Percentiles rank a stretch among this genome's conserved stretches.
phyloP scores from a whole-genome alignment of 2,888 invertebrate genomes.

The Leistus spinibarbis region DNA sequence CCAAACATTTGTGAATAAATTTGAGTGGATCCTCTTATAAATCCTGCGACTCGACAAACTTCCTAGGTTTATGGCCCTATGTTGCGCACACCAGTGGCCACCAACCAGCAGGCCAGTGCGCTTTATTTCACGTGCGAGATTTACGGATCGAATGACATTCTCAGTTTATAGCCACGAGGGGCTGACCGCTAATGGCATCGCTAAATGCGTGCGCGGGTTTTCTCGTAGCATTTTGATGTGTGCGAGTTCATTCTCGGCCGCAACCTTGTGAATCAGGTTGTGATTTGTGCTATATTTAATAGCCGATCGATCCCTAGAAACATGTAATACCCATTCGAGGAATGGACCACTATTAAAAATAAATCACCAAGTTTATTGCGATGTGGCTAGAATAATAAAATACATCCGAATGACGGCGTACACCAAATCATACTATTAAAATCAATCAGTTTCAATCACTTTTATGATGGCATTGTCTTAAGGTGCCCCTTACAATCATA shows the following conservation, averaged over 20 bases:
- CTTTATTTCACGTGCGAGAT: background rate
- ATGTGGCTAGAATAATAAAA: background rate
- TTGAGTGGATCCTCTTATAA: constrained; percentile 30
- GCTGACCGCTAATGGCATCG: background rate
- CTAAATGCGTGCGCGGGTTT: background rate
- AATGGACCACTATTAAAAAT: background rate
- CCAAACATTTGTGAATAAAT: constrained; percentile 36
- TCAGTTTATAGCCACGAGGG: background rate
- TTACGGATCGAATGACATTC: constrained; percentile 7
- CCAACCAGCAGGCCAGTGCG: background rate
- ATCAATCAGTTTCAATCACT: background rate
- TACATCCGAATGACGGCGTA: background rate
- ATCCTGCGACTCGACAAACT: constrained; percentile 25
- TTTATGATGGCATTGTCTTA: background rate
- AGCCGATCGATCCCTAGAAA: background rate
- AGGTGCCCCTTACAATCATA: background rate
- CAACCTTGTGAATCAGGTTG: too few species aligned
- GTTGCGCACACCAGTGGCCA: background rate
- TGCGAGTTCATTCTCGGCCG: background rate
- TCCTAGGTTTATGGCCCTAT: background rate
- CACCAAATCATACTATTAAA: background rate
- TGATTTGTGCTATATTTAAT: background rate
- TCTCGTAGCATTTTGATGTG: background rate
- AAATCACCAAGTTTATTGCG: background rate
- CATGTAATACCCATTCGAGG: background rate